Base-by-base conservation (phyloP, 1,140 invertebrate species). In the Zaprionus ghesquierei region DNA sequence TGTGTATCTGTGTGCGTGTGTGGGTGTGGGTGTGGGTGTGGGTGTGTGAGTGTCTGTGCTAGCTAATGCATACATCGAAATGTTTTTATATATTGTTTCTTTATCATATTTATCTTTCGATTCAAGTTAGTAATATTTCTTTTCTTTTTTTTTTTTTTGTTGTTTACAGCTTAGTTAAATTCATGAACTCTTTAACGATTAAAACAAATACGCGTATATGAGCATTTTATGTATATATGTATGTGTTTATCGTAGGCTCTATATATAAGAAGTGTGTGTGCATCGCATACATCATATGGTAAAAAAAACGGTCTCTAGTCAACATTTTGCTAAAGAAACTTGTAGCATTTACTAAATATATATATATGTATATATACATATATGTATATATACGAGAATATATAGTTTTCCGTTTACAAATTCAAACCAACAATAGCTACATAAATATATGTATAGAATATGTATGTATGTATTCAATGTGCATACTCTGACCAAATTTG, bases 351-450 rank as follows among this genome's bases (percentile, higher is more conserved):
- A 31, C 55, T 72, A 50, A 49, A 70, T 65, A 55, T 75, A 55
- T 64, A 6, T 58, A 27, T 41, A 41, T 66, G 51, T 50, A 29
- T 60, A 38, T 50, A 12, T 60, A 68, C 71, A 50, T 75, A 64
- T 81, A 68, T 81, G n/a, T n/a, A n/a, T 63, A 62, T 22, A n/a
- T 41, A 29, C 8, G 27, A 61, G 5, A 25, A 33, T 6, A 23
- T 46, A 23, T 58, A 53, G 56, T 35, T 27, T 54, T n/a, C 13
- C 13, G 66, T 62, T 85, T 69, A n/a, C 60, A 79, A 74, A 79
- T 64, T 78, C 56, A 90, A 90, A 63, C 77, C 81, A 90, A 86
- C 86, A 82, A 80, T 79, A 75, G 80, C 85, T 89, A 89, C 71
- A 71, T 79, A 79, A 84, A 79, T 82, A 84, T 78, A 81, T 79